Base-by-base conservation (phyloP, 2,888 invertebrate genomes). In the Tinea semifulvella region DNA sequence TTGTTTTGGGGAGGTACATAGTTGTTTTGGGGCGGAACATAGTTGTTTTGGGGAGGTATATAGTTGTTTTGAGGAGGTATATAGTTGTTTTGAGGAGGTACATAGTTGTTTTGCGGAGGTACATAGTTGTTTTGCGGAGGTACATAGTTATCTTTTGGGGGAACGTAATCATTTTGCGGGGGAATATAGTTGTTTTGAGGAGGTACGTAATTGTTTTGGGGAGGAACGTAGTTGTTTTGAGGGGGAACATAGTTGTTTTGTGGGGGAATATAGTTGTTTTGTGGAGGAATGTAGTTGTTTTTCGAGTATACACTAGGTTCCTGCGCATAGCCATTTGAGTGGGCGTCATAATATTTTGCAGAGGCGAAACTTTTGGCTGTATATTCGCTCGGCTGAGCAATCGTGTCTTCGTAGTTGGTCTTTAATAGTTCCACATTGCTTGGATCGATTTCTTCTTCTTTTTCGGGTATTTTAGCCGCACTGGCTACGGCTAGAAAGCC, bases 1-100 rank as follows among this genome's bases (percentile, higher is more conserved):
- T 35, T 31, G 22, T 56, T 57, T 40, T 52, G 49, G 4, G 58
- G 57, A 0, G 57, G 52, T 13, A 54, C 46, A 46, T 55, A 55
- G 26, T 49, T 16, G 27, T 42, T 42, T 14, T 51, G 52, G 28
- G 54, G 49, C 1, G 51, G 51, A 44, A 48, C 50, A 48, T 48
- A 48, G 45, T 53, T 50, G 42, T 56, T 47, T 28, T 54, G 44
- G 1, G 58, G 58, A 1, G 54, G 50, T 19, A 28, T 53, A 54
- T 56, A 49, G 13, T 43, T 48, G 22, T 52, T 46, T 17, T 52
- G 58, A 19, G 57, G 56, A 2, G 58, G 56, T 3, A 56, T 49
- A 17, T 19, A 28, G 28, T 44, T 18, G 19, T 26, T 58, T 35
- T 55, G 55, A 14, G 56, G 54, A 5, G 51, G 52, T 14, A 51